Conservation (phyloP, 1,140 invertebrate genomes). For the Drosophila serrata region DNA sequence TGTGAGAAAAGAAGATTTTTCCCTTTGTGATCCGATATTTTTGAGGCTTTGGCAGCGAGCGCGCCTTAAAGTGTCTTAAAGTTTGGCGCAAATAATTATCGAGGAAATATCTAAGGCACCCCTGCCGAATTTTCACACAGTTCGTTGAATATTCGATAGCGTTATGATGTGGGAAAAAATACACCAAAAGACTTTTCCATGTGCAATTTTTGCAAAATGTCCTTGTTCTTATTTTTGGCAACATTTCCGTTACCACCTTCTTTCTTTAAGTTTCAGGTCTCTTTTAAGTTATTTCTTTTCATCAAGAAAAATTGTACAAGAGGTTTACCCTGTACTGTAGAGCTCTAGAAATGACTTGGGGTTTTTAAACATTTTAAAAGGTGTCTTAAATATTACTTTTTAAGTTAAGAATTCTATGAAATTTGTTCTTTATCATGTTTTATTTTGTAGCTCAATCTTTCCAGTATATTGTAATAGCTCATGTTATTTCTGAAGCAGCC, state of each 20-base stretch:
- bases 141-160: slow-evolving; percentile 28
- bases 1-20: slow-evolving; percentile 34
- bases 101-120: not conserved
- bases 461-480: too few relatives aligned
- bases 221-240: not conserved
- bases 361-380: too few relatives aligned
- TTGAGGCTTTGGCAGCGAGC: slow-evolving; percentile 16
- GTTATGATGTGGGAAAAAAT: slow-evolving; percentile 8
- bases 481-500: too few relatives aligned
- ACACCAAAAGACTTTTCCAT: not conserved
- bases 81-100: slow-evolving; percentile 44
- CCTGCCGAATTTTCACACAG: not conserved
- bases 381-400: too few relatives aligned
- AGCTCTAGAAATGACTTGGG: too few relatives aligned
- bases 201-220: not conserved
- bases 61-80: slow-evolving; percentile 42
- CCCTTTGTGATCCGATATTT: slow-evolving; percentile 54
- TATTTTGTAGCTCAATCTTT: too few relatives aligned
- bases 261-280: not conserved
- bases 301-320: too few relatives aligned
- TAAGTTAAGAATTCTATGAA: too few relatives aligned
- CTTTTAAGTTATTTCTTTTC: not conserved
- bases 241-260: not conserved
- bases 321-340: too few relatives aligned
- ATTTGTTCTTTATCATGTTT: too few relatives aligned